Percentiles rank a stretch among this genome's conserved stretches.
These are phyloP conservation scores for Prunella strophiata DNA, from an alignment of 2,797 vertebrate species.

Conservation along the genomic window DNA sequence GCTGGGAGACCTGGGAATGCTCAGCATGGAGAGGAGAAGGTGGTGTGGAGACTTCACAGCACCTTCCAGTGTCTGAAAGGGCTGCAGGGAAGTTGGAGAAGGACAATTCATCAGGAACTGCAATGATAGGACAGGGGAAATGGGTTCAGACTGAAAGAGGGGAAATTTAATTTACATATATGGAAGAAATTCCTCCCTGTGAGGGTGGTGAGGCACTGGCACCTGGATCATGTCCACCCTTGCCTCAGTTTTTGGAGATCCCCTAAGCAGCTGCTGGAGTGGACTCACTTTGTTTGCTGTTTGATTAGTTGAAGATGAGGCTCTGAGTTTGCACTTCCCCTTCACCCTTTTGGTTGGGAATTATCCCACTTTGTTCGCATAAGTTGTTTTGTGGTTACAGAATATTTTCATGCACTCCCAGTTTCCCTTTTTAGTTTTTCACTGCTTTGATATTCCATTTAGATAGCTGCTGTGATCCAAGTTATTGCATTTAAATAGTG, in stretches of 20 bases:
- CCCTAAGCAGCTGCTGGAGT: neutral
- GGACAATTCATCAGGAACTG: neutral
- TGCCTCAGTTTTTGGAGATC: no score
- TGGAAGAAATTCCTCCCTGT: neutral
- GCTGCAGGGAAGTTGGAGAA: neutral
- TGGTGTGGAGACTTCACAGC: neutral
- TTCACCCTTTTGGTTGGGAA: neutral
- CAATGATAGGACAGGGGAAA: neutral
- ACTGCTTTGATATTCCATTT: slow-evolving; percentile 37
- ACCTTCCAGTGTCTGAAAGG: neutral
- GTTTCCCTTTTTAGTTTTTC: slow-evolving; percentile 26
- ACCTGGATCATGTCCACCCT: neutral
- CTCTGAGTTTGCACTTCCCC: neutral
- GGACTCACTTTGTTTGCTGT: rapidly evolving
- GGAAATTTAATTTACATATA: rapidly evolving
- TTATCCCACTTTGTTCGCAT: neutral
- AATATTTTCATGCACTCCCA: neutral
- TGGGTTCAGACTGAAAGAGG: neutral
- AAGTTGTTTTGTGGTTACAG: neutral
- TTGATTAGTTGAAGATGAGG: neutral
- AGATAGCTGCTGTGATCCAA: slow-evolving; percentile 38
- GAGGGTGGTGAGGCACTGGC: neutral
- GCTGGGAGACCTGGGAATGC: neutral
- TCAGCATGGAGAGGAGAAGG: no score
- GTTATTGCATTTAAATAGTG: neutral